Conservation (phyloP, 2,113 vertebrate genomes). For the Sporophila hypoxantha region DNA sequence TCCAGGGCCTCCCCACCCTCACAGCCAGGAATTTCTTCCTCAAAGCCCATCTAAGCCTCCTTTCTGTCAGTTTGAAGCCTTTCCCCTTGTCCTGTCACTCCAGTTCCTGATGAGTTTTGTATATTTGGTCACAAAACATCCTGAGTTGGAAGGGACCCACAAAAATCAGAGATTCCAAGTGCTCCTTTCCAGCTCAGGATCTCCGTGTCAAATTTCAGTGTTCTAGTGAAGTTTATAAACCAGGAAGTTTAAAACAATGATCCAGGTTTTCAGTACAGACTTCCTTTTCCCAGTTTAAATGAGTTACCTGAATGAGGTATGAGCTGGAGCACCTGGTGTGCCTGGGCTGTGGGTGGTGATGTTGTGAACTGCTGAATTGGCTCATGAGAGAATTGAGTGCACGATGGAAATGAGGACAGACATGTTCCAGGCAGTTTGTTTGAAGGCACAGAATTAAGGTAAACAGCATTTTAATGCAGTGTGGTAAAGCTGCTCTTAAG, state of each 20-base stretch:
- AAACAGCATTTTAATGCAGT: background rate
- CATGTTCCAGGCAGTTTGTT: background rate
- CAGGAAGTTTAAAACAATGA: background rate
- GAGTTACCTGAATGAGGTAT: background rate
- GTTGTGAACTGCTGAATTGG: background rate
- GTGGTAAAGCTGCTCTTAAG: slow-evolving; percentile 23
- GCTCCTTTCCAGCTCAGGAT: background rate
- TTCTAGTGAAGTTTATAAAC: background rate
- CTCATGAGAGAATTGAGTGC: background rate
- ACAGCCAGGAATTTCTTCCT: background rate
- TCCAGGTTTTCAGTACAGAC: background rate
- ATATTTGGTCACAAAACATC: background rate
- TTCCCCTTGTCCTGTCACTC: background rate
- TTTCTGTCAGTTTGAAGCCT: background rate
- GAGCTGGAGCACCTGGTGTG: background rate
- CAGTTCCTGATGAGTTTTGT: background rate
- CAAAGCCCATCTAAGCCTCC: background rate
- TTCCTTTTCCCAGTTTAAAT: background rate
- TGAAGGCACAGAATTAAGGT: background rate
- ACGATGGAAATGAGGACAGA: background rate
- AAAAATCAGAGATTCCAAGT: background rate
- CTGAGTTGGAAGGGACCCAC: background rate
- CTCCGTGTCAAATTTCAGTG: rapidly evolving
- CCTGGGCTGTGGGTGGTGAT: background rate
- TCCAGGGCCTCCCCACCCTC: background rate